Conservation (phyloP, 2,113 vertebrate genomes). For the Psettodes erumei region DNA sequence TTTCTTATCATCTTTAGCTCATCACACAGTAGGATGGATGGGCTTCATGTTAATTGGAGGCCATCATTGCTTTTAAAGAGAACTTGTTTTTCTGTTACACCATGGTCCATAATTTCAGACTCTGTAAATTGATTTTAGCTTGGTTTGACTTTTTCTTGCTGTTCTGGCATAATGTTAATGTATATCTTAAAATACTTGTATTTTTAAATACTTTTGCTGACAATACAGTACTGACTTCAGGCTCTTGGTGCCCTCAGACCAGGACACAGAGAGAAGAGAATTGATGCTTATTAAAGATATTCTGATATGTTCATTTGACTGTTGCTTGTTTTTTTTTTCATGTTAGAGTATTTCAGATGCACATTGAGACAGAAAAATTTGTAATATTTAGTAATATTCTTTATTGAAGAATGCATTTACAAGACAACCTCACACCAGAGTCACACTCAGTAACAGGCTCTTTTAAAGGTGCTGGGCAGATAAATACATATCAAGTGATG, state of each 20-base stretch:
- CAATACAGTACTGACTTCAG: slow-evolving; percentile 46
- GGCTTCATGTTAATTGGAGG: neutral
- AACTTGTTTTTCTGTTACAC: slow-evolving; percentile 2
- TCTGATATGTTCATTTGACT: slow-evolving; percentile 48
- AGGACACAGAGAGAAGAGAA: slow-evolving; percentile 26
- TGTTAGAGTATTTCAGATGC: neutral
- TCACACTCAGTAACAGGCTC: slow-evolving; percentile 23
- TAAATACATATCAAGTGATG: slow-evolving; percentile 30
- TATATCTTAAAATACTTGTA: slow-evolving; percentile 63
- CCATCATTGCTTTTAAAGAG: neutral
- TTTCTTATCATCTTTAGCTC: slow-evolving; percentile 21
- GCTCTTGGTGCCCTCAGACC: slow-evolving; percentile 30
- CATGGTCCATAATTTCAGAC: neutral
- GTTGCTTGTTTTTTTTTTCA: no score
- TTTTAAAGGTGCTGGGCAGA: slow-evolving; percentile 43
- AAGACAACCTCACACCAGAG: slow-evolving; percentile 23
- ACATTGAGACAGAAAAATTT: slow-evolving; percentile 3
- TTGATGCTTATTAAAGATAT: slow-evolving; percentile 70
- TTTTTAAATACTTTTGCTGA: slow-evolving; percentile 69
- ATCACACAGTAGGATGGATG: neutral
- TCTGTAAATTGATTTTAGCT: slow-evolving; percentile 22
- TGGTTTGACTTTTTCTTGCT: slow-evolving; percentile 40
- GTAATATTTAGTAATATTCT: slow-evolving; percentile 2
- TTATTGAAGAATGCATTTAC: slow-evolving; percentile 66
- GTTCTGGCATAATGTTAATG: slow-evolving; percentile 53